Evolutionary conservation across 2,888 invertebrate genomes (phyloP).

Genomic region (Smittia sp.): DNA sequence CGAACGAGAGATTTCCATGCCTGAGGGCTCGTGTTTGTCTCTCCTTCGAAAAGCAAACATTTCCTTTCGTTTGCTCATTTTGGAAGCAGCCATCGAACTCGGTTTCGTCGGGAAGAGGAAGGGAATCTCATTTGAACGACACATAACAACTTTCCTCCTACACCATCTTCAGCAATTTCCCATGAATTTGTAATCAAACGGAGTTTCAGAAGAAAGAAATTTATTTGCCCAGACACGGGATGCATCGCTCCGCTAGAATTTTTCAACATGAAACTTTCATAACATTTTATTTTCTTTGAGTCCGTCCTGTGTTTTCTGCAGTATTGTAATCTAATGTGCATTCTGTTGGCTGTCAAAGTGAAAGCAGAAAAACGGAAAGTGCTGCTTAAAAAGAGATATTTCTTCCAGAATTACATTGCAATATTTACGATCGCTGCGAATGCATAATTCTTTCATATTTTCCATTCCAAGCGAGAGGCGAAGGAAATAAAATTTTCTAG

Average conservation of each 20-base stretch:
- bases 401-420: constrained; percentile 23
- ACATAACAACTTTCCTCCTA: neutral
- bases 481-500: neutral
- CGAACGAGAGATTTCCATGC: neutral
- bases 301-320: neutral
- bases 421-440: constrained; percentile 22
- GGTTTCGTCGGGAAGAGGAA: neutral
- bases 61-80: constrained; percentile 8
- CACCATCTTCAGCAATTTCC: constrained; percentile 17
- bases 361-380: constrained; percentile 3
- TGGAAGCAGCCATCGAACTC: neutral
- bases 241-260: constrained; percentile 13
- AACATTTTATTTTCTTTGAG: constrained; percentile 18
- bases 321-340: constrained; percentile 11
- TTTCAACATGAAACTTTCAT: constrained; percentile 12
- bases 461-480: neutral
- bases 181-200: constrained; percentile 33
- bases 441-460: constrained; percentile 26
- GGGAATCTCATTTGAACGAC: neutral
- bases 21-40: constrained; percentile 10
- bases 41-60: constrained; percentile 17
- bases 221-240: constrained; percentile 26
- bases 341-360: neutral
- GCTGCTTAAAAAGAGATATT: constrained; percentile 29
- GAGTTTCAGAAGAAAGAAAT: neutral